Base-by-base conservation (phyloP, 1,140 invertebrate genomes). In the Ericerus pela region DNA sequence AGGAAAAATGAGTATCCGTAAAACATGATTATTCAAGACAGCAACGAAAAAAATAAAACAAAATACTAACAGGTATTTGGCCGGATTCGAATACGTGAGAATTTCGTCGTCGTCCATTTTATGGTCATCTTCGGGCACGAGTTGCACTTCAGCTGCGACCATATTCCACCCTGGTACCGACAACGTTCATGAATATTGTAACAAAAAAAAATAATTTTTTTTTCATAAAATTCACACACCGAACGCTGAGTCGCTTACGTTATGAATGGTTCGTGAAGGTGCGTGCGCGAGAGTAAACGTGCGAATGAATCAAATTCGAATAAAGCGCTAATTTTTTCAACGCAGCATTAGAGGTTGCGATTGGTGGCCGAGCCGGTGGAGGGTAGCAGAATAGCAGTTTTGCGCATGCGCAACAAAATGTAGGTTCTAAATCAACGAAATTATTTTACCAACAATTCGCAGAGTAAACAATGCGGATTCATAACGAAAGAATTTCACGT, bases 391-490 rank as follows among this genome's bases (percentile, higher is more conserved):
- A 41, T 33, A 41, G 20, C 14, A 41, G 14, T 16, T 41, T 14
- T 18, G 37, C 37, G n/a, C n/a, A 41, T 41, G 14, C 20, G 37
- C n/a, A 18, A 41, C n/a, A 41, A 8, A 8, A 41, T n/a, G n/a
- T n/a, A n/a, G n/a, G n/a, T n/a, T n/a, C n/a, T n/a, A n/a, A n/a
- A n/a, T n/a, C n/a, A n/a, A n/a, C n/a, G n/a, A n/a, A n/a, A n/a
- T n/a, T n/a, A n/a, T n/a, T n/a, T n/a, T n/a, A 41, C 5, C 6
- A 14, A 16, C 37, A 18, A 41, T 16, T 41, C n/a, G 5, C n/a
- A 8, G 37, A 41, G 37, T 41, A 41, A 41, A 41, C 37, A 41
- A 41, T 41, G 37, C 37, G 37, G 37, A 41, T 41, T 41, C 37
- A 41, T 41, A 16, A 16, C 37, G 37, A 41, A 41, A 41, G n/a